phyloP scores from a whole-genome alignment of 1,140 invertebrate genomes.

The Drosophila ficusphila region DNA sequence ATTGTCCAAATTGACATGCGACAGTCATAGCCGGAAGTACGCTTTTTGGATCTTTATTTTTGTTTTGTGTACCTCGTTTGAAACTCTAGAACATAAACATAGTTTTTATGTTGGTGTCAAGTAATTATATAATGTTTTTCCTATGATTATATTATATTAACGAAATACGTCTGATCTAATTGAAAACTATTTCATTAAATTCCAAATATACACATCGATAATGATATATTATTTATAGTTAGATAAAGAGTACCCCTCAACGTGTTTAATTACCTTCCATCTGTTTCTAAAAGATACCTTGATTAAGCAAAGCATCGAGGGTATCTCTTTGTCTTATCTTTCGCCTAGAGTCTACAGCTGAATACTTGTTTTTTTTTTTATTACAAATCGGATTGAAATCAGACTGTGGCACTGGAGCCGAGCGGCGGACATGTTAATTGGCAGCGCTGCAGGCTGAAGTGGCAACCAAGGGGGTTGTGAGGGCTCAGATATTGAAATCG shows the following conservation, averaged over 20 bases:
- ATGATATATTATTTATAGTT: too few species aligned
- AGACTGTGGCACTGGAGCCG: conserved; percentile 7
- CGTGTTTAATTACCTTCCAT: too few species aligned
- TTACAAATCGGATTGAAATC: conserved; percentile 55
- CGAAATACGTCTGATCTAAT: too few species aligned
- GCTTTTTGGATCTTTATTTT: conserved; percentile 8
- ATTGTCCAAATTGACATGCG: conserved; percentile 64
- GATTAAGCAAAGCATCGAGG: too few species aligned
- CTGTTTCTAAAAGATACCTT: too few species aligned
- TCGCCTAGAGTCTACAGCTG: background rate
- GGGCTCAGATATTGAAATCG: conserved; percentile 62
- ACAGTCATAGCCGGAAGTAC: conserved; percentile 61
- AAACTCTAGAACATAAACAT: background rate
- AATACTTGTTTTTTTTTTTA: conserved; percentile 17
- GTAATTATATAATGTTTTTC: too few species aligned
- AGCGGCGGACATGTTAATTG: conserved; percentile 58
- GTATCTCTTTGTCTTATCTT: background rate
- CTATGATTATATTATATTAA: too few species aligned
- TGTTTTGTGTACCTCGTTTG: background rate
- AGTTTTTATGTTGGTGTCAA: too few species aligned
- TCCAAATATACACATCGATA: too few species aligned
- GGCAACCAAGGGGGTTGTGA: background rate
- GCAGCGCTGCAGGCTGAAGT: conserved; percentile 24
- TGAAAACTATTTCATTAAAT: too few species aligned
- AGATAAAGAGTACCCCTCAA: too few species aligned